Evolutionary conservation across 2,888 invertebrate genomes (phyloP).

Genomic region (Cataglyphis albicans): DNA sequence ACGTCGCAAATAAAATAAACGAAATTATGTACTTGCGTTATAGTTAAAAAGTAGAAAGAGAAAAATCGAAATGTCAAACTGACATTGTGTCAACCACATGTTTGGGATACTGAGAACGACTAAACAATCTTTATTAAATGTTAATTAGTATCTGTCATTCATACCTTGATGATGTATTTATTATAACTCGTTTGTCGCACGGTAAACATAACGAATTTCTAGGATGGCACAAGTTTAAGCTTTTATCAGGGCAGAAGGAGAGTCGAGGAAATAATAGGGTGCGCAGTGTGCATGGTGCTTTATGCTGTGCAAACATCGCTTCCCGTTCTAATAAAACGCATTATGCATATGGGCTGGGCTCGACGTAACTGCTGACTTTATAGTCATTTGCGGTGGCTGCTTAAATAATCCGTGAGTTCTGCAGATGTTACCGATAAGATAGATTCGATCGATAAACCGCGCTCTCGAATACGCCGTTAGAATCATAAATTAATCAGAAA

Average conservation of each 20-base stretch:
- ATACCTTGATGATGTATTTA: conserved; percentile 23
- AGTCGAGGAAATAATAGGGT: conserved; percentile 18
- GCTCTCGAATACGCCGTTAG: conserved; percentile 14
- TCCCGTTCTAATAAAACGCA: conserved; percentile 61
- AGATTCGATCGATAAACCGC: conserved; percentile 43
- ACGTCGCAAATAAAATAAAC: no score
- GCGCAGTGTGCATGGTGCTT: conserved; percentile 33
- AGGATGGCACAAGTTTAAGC: conserved; percentile 29
- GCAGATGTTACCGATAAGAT: conserved; percentile 62
- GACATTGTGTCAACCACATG: no score
- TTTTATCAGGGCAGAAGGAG: conserved; percentile 19
- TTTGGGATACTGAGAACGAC: no score
- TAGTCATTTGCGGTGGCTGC: conserved; percentile 47
- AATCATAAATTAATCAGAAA: conserved; percentile 38
- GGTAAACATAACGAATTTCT: conserved; percentile 33
- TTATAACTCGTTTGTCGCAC: background rate
- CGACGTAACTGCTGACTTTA: conserved; percentile 66
- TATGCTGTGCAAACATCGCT: conserved; percentile 65
- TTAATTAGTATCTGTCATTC: conserved; percentile 30
- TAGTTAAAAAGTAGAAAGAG: no score
- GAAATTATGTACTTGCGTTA: no score
- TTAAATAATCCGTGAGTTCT: conserved; percentile 64
- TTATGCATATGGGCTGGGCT: conserved; percentile 63
- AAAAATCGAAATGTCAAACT: no score
- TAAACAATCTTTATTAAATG: background rate